Conservation (phyloP, 2,797 vertebrate genomes). For the Scyliorhinus canicula region DNA sequence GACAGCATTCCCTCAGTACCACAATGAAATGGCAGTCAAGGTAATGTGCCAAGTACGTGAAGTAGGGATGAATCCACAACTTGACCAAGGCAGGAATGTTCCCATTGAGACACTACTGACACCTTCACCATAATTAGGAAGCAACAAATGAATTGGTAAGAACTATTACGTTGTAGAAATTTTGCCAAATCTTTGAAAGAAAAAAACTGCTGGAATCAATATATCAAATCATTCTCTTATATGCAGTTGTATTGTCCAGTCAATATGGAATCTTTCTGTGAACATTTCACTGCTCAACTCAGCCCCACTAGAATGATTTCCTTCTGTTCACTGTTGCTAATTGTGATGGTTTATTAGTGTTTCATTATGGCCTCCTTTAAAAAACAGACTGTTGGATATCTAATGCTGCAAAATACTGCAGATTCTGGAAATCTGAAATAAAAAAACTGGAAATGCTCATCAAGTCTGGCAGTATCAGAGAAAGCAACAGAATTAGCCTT, state of each 20-base stretch:
- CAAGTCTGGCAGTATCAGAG: too few relatives aligned
- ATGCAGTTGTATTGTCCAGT: neutral
- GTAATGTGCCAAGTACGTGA: neutral
- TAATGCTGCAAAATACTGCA: too few relatives aligned
- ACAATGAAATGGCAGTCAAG: neutral
- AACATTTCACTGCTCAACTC: neutral
- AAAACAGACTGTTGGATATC: neutral
- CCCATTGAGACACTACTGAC: neutral
- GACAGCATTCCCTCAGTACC: neutral
- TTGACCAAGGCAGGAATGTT: neutral
- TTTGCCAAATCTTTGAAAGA: neutral
- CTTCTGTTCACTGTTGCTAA: neutral
- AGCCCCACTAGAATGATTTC: neutral
- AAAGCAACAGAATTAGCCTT: too few relatives aligned
- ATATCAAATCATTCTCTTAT: neutral
- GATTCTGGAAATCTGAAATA: too few relatives aligned
- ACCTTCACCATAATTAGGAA: neutral
- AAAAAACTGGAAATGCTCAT: too few relatives aligned
- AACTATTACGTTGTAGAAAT: neutral
- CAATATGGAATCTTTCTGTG: neutral
- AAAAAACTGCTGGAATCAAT: neutral
- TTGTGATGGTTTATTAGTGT: neutral
- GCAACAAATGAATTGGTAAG: neutral
- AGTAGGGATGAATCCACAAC: neutral
- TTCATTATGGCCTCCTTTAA: neutral